A percentile compares a stretch with the other conserved stretches of the same genome.
These are phyloP conservation scores for Mirounga angustirostris DNA, from an alignment of 2,113 vertebrate genomes.

Conservation along the genomic window DNA sequence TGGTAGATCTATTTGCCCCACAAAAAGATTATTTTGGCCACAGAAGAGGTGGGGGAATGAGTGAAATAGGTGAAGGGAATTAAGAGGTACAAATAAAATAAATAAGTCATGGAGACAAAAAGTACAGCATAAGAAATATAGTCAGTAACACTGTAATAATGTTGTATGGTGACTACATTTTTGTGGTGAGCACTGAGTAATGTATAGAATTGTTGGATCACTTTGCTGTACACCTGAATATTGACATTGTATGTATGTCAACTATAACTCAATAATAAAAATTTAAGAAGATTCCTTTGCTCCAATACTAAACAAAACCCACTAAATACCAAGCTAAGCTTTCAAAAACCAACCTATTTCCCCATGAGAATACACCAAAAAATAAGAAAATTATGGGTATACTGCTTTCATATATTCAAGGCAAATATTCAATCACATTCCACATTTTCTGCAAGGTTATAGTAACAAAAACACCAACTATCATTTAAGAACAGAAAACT, in stretches of 20 bases:
- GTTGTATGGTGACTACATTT: neutral
- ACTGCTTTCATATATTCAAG: conserved; percentile 36
- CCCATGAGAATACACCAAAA: conserved; percentile 32
- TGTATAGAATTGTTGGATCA: neutral
- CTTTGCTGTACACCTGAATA: neutral
- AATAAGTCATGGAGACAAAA: neutral
- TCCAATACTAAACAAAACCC: conserved; percentile 40
- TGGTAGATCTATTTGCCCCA: conserved; percentile 6
- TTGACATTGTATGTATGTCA: neutral
- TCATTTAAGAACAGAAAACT: conserved; percentile 36
- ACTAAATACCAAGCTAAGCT: conserved; percentile 41
- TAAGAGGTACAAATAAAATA: neutral
- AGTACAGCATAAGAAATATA: neutral
- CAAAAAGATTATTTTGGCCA: conserved; percentile 50
- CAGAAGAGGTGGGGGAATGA: neutral
- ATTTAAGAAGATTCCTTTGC: conserved; percentile 37
- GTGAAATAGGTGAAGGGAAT: neutral
- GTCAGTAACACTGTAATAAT: neutral
- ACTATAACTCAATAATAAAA: neutral
- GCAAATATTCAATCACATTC: conserved; percentile 22
- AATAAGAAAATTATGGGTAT: neutral
- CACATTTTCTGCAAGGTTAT: neutral
- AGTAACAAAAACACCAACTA: neutral
- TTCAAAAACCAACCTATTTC: neutral
- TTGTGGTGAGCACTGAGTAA: neutral